phyloP scores from a whole-genome alignment of 30 jellyfish, hydroid and myxozoan genomes.

The Pelagia noctiluca region DNA sequence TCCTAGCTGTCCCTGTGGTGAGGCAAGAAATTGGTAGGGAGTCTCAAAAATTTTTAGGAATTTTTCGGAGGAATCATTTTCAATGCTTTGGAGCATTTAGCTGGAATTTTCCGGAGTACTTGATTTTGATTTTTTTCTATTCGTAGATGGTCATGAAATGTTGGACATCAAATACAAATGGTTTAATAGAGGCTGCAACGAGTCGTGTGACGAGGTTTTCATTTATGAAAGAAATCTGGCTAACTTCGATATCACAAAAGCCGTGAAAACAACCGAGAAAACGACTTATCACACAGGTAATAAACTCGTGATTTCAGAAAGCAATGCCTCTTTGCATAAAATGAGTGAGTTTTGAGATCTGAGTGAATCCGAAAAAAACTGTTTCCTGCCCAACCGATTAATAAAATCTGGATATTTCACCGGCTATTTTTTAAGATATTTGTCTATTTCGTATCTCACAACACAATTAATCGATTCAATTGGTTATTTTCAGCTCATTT shows the following conservation, averaged over 20 bases:
- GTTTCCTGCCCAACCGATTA: too few relatives aligned
- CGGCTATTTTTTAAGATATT: too few relatives aligned
- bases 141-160: conserved; percentile 93
- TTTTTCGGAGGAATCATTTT: too few relatives aligned
- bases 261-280: conserved; percentile 70
- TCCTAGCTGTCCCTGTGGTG: too few relatives aligned
- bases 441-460: too few relatives aligned
- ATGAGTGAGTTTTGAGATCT: background rate
- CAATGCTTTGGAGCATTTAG: too few relatives aligned
- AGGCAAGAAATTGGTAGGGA: too few relatives aligned
- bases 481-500: conserved; percentile 66
- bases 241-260: conserved; percentile 84
- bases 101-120: too few relatives aligned
- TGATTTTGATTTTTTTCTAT: background rate
- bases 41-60: too few relatives aligned
- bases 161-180: conserved; percentile 73
- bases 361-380: too few relatives aligned
- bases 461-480: too few relatives aligned
- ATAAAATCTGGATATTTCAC: too few relatives aligned
- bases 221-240: conserved; percentile 91
- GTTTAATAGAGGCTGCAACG: conserved; percentile 71
- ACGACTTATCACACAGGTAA: conserved; percentile 93
- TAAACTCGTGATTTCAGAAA: background rate
- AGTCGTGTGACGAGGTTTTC: conserved; percentile 44
- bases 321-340: background rate